Conservation (phyloP, 1,140 invertebrate genomes). For the Cydia fagiglandana region DNA sequence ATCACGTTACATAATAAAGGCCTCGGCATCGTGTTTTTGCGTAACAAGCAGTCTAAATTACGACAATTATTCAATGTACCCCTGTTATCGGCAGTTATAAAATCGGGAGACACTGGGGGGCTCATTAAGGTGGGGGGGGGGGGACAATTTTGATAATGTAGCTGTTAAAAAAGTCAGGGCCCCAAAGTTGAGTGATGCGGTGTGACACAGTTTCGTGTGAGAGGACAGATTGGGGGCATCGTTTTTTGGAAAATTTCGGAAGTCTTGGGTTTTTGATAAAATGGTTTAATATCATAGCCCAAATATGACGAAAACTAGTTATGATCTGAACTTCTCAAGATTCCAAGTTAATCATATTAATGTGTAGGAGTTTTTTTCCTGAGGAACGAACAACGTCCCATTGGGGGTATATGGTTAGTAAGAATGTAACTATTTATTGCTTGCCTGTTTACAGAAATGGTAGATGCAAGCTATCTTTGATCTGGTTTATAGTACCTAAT, state of each 20-base stretch:
- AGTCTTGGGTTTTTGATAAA: background rate
- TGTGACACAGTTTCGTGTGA: too few species aligned
- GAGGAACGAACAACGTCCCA: too few species aligned
- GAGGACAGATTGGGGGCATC: too few species aligned
- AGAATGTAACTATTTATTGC: too few species aligned
- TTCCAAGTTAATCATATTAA: too few species aligned
- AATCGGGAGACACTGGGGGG: constrained; percentile 46
- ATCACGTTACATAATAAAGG: constrained; percentile 48
- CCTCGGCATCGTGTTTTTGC: constrained; percentile 59
- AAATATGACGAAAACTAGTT: too few species aligned
- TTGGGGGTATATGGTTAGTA: too few species aligned
- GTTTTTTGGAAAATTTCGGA: background rate
- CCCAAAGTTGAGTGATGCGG: constrained; percentile 21
- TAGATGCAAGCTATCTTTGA: too few species aligned
- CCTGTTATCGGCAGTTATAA: constrained; percentile 65
- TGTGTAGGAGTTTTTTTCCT: too few species aligned
- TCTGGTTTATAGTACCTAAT: too few species aligned
- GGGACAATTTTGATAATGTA: constrained; percentile 31
- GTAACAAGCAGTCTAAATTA: constrained; percentile 70
- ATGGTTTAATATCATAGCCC: background rate
- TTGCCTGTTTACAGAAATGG: too few species aligned
- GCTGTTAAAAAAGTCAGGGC: constrained; percentile 20
- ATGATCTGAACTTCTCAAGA: too few species aligned
- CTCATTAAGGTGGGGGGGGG: constrained; percentile 59
- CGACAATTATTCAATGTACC: constrained; percentile 73